Evolutionary conservation across 2,888 invertebrate species (phyloP).

Genomic region (Ptychoptera albimana): DNA sequence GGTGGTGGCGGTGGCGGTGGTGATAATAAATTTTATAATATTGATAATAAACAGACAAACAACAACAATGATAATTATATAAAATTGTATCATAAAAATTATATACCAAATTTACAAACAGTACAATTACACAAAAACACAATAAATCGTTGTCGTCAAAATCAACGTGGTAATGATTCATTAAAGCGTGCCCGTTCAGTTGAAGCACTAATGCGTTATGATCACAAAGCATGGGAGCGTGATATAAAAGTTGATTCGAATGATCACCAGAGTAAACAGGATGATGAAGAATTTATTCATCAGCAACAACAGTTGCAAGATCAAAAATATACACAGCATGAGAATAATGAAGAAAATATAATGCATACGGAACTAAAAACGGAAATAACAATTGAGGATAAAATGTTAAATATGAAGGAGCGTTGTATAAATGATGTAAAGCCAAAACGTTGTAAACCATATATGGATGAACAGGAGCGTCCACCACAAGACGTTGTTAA

Average conservation of each 20-base stretch:
- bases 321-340: not conserved
- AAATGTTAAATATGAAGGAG: constrained; percentile 28
- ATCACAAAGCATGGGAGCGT: constrained; percentile 28
- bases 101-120: not conserved
- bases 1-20: too few relatives aligned
- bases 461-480: constrained; percentile 57
- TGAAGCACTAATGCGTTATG: constrained; percentile 60
- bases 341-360: not conserved
- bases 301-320: not conserved
- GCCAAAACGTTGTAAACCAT: constrained; percentile 40
- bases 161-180: constrained; percentile 40
- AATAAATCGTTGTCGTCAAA: constrained; percentile 31
- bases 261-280: not conserved
- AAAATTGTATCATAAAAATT: not conserved
- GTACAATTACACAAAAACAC: not conserved
- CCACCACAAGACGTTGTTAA: constrained; percentile 84
- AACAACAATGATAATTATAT: constrained; percentile 1
- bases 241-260: constrained; percentile 8
- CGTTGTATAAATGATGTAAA: constrained; percentile 29
- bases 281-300: not conserved
- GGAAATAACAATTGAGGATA: constrained; percentile 28
- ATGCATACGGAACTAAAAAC: not conserved
- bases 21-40: constrained; percentile 2
- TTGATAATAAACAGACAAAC: not conserved
- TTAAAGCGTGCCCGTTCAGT: constrained; percentile 77